A percentile compares a stretch with the other conserved stretches of the same genome.
These are phyloP conservation scores for Heliconius aoede DNA, from an alignment of 2,888 invertebrate genomes.

Conservation along the genomic window DNA sequence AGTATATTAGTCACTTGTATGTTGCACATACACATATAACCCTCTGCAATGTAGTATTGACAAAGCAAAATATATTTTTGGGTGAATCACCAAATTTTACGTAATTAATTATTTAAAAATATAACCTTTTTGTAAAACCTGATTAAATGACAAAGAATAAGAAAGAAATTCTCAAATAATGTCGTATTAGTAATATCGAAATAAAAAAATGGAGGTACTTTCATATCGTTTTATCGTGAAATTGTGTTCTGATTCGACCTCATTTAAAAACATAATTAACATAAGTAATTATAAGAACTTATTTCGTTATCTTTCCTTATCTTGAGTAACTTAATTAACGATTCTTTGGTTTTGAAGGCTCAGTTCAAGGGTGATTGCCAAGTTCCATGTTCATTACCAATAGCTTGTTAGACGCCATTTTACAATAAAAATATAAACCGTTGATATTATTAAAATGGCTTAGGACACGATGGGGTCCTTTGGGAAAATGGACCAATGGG, in stretches of 20 bases:
- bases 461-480: too few relatives aligned
- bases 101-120: neutral
- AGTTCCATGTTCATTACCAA: neutral
- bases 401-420: neutral
- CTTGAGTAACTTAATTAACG: conserved; percentile 2
- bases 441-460: too few relatives aligned
- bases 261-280: neutral
- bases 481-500: too few relatives aligned
- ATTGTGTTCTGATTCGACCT: neutral
- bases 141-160: too few relatives aligned
- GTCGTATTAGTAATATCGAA: neutral
- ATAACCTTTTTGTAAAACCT: too few relatives aligned
- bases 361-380: conserved; percentile 3
- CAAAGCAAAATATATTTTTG: neutral
- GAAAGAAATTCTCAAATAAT: neutral
- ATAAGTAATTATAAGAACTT: conserved; percentile 1
- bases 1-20: too few relatives aligned
- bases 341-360: neutral
- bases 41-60: neutral
- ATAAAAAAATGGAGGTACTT: neutral
- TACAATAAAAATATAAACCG: neutral
- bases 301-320: conserved; percentile 9
- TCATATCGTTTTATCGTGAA: neutral
- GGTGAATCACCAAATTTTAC: neutral
- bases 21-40: too few relatives aligned